These are phyloP conservation scores for Alligator sinensis DNA, from an alignment of 2,113 vertebrate genomes.

Conservation along the genomic window DNA sequence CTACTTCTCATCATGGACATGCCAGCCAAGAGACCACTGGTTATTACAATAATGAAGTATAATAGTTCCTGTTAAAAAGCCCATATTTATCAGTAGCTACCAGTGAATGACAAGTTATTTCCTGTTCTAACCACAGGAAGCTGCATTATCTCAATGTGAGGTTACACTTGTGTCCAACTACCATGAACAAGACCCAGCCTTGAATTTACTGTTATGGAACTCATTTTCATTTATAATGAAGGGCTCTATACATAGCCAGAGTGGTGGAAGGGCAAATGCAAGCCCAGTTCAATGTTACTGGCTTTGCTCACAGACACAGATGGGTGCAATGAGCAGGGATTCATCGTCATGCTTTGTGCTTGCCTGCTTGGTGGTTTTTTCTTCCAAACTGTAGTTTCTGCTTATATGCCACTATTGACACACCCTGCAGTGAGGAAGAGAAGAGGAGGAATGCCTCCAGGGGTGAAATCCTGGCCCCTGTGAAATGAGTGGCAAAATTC, in stretches of 20 bases:
- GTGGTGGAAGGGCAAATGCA: neutral
- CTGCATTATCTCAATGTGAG: rapidly evolving
- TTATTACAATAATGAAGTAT: neutral
- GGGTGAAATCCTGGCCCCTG: neutral
- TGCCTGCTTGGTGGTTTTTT: neutral
- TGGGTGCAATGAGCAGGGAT: neutral
- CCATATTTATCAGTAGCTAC: neutral
- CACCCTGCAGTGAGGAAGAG: neutral
- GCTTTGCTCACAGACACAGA: rapidly evolving
- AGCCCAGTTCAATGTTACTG: neutral
- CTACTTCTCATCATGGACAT: rapidly evolving
- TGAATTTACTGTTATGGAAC: neutral
- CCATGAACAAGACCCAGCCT: neutral
- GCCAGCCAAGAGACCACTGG: neutral
- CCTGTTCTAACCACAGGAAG: rapidly evolving
- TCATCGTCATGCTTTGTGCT: neutral
- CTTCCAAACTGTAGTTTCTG: neutral
- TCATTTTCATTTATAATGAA: neutral
- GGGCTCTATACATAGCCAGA: neutral
- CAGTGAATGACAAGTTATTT: rapidly evolving
- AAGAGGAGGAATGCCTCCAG: rapidly evolving
- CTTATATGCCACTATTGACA: rapidly evolving
- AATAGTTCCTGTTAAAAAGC: neutral
- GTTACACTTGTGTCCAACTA: rapidly evolving
- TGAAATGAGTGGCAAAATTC: neutral